Percentiles rank a stretch among this genome's conserved stretches.
Conservation (phyloP, 2,888 invertebrate genomes). For the Pecten maximus region DNA sequence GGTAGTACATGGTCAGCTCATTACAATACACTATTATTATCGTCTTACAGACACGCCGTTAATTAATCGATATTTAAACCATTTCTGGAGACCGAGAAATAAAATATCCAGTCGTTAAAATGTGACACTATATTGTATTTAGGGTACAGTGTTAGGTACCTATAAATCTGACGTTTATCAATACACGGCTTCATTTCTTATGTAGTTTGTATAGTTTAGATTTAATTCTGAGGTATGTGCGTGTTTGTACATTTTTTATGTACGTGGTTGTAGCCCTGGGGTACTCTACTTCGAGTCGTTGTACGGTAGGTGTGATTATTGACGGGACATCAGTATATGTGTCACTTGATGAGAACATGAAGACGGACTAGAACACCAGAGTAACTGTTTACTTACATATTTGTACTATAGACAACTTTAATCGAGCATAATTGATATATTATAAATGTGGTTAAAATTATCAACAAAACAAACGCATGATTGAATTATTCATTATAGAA, state of each 20-base stretch:
- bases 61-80: conserved; percentile 6
- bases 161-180: neutral
- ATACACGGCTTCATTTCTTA: neutral
- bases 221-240: neutral
- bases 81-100: neutral
- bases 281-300: neutral
- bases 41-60: neutral
- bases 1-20: neutral
- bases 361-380: too few relatives aligned
- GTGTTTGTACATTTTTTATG: neutral
- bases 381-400: too few relatives aligned
- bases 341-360: neutral
- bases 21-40: neutral
- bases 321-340: neutral
- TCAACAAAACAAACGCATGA: too few relatives aligned
- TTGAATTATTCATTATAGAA: too few relatives aligned
- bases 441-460: too few relatives aligned
- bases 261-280: neutral
- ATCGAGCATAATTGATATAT: too few relatives aligned
- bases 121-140: neutral
- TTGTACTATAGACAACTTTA: too few relatives aligned
- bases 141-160: neutral
- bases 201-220: neutral
- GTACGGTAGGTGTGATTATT: neutral
- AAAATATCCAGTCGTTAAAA: neutral